These are phyloP conservation scores for Elachura formosa DNA, from an alignment of 2,113 vertebrate species.

Conservation along the genomic window DNA sequence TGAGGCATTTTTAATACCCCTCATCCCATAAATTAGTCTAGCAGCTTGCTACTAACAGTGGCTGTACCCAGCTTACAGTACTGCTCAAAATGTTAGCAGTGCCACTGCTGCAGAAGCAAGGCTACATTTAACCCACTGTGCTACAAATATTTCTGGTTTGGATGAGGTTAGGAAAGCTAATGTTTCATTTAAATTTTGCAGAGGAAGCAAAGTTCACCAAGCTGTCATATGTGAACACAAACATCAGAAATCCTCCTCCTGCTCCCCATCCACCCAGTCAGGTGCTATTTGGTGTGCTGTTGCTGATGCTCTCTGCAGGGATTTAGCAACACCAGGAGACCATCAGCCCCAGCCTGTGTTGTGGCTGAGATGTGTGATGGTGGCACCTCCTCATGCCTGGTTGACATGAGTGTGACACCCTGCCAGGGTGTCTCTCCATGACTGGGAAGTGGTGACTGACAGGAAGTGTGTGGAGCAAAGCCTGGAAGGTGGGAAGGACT, in stretches of 20 bases:
- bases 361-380: not conserved
- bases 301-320: rapidly evolving
- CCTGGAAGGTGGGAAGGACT: not conserved
- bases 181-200: not conserved
- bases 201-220: not conserved
- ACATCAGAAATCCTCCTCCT: not conserved
- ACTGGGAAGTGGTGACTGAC: not conserved
- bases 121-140: not conserved
- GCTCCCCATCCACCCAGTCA: not conserved
- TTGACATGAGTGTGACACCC: not conserved
- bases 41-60: not conserved
- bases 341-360: not conserved
- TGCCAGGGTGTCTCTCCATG: not conserved
- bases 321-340: not conserved
- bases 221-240: not conserved
- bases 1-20: not conserved
- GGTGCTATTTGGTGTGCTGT: not conserved
- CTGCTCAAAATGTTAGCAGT: not conserved
- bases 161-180: not conserved
- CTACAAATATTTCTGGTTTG: not conserved
- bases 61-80: not conserved
- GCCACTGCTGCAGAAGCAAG: not conserved
- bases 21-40: not conserved
- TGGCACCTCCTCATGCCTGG: not conserved
- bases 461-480: not conserved